Evolutionary conservation across 2,888 invertebrate species (phyloP), one percentile per base, ranked within the genome.

Genomic region (Augiades crinisus): DNA sequence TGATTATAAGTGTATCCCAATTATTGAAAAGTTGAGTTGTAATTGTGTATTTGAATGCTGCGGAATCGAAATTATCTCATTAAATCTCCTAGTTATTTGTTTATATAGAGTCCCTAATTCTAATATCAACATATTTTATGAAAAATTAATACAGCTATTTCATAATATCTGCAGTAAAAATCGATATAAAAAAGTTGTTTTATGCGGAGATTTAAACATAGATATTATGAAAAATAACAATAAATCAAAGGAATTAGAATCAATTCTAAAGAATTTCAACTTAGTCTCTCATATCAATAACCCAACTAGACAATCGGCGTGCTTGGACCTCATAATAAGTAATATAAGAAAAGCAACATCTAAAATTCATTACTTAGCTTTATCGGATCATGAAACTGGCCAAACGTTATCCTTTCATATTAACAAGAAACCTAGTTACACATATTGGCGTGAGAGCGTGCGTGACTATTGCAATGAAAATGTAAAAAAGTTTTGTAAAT

Each of bases 131-230:
- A 5, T 24, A 7, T 47, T 47, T 22, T 37, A 34, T 16, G 16
- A 13, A 2, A 47, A 27, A 17, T 17, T 37, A 17, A 16, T 27
- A 7, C n/a, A 47, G 10, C 24, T 47, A 8, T 10, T 47, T 19
- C 16, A 44, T 10, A 7, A 31, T 17, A 4, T 44, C 2, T 17
- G 24, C n/a, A 17, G n/a, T 8, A 51, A 37, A 13, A 44, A 27
- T 27, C 8, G 7, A 3, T 5, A 19, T 13, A 51, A 44, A 44
- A 51, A 33, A n/a, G 34, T 41, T 7, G 16, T 53, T 10, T 1
- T 53, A 22, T 46, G 46, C 22, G 41, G 46, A 13, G 52, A 53
- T 22, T 44, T 45, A 30, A 53, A 53, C 10, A 34, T 53, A 3
- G 41, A 53, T 19, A 27, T 16, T 10, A 6, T 47, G 7, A 36